Base-by-base conservation (phyloP, 2,888 invertebrate species). In the Lymantria dispar region DNA sequence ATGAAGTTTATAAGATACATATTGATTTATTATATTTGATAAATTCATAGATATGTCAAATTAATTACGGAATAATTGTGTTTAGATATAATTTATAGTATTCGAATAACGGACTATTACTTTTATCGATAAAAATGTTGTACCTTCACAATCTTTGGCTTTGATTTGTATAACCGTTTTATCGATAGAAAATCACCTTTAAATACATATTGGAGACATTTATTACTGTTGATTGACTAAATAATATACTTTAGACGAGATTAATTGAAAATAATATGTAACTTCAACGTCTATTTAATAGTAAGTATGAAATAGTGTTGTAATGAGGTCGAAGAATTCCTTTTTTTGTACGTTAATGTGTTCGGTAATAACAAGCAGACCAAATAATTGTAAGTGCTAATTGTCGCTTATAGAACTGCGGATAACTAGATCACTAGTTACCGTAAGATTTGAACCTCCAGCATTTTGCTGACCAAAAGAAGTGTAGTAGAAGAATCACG, bases 221-320 rank as follows among this genome's bases (percentile, higher is more conserved):
- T 56, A 60, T 50, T 48, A 56, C 60, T 55, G 54, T 60, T 52
- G 59, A 66, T 59, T 54, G 56, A 37, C 58, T 56, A 72, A 81
- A 82, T 79, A 75, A 80, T 76, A 73, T 62, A 65, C 63, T 72
- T 79, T 68, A 73, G 48, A 50, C 56, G 54, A 67, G 54, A 66
- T 61, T 76, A 80, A 80, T 75, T 80, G 78, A 83, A 80, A 64
- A 80, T 68, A 76, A 22, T 22, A 5, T 22, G 22, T 22, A 22
- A 5, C 5, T 22, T 22, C 5, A 22, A 22, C 5, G 22, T 22
- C 22, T 2, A 22, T 22, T 22, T 22, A 22, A 22, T 22, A n/a
- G n/a, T n/a, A n/a, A n/a, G n/a, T n/a, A 3, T 22, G 22, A 22
- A 22, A 5, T 22, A 22, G 22, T 22, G 22, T 22, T 22, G 22